These are phyloP conservation scores for Urocynchramus pylzowi DNA, from an alignment of 2,113 vertebrate genomes.

Conservation along the genomic window DNA sequence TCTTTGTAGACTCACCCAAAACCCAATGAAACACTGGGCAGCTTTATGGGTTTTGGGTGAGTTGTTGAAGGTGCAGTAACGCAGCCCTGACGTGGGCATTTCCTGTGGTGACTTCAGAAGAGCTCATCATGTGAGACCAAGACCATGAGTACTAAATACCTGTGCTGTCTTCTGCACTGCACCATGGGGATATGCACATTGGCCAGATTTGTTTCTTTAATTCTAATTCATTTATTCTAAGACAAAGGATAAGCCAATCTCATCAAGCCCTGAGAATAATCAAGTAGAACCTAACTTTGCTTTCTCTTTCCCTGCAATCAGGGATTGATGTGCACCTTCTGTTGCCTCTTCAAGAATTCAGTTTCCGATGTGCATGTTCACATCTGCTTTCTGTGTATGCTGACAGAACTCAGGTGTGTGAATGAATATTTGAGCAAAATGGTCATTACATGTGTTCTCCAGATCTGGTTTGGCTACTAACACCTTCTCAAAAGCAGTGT, in stretches of 20 bases:
- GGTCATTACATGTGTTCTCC: not conserved
- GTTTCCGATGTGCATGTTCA: not conserved
- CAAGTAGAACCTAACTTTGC: not conserved
- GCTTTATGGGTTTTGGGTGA: not conserved
- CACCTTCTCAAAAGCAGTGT: not conserved
- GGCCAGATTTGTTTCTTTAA: not conserved
- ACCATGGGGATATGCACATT: not conserved
- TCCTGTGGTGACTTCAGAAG: not conserved
- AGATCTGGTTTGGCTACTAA: not conserved
- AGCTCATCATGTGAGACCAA: rapidly evolving
- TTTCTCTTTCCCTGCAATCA: not conserved
- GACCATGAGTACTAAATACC: not conserved
- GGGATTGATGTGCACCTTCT: not conserved
- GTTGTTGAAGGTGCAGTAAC: not conserved
- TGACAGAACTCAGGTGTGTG: not conserved
- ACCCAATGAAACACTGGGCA: not conserved
- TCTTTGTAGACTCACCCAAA: not conserved
- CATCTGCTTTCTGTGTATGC: not conserved
- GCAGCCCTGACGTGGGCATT: rapidly evolving
- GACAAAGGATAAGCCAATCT: not conserved
- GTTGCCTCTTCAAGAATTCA: not conserved
- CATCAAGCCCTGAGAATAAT: not conserved
- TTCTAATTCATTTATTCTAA: not conserved
- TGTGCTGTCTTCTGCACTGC: not conserved
- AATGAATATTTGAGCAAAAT: not conserved